These are phyloP conservation scores for Bothrops jararaca DNA, from an alignment of 2,113 vertebrate species.

Conservation along the genomic window DNA sequence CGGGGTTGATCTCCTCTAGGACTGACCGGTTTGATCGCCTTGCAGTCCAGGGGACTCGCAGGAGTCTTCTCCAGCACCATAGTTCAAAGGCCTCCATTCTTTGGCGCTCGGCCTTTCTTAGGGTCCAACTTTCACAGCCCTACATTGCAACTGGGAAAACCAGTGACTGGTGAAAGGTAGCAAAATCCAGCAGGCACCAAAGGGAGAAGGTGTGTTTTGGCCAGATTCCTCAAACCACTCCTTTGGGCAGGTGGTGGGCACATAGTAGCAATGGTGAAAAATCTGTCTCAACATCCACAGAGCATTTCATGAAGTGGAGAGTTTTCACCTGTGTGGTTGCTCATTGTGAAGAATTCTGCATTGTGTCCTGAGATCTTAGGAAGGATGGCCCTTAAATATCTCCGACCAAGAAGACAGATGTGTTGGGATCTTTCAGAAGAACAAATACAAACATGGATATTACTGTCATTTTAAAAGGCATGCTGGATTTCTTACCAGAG, in stretches of 20 bases:
- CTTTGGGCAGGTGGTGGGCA: background rate
- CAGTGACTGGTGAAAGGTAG: no score
- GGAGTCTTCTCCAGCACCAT: no score
- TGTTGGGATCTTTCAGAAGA: background rate
- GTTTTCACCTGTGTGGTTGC: background rate
- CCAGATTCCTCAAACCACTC: background rate
- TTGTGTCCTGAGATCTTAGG: background rate
- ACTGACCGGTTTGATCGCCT: no score
- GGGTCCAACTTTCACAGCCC: no score
- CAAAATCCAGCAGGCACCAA: background rate
- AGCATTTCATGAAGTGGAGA: background rate
- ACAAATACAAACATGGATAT: background rate
- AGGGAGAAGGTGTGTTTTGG: background rate
- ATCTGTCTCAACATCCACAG: background rate
- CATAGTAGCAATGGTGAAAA: background rate
- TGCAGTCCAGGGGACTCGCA: no score
- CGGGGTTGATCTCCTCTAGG: no score
- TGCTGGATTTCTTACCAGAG: background rate
- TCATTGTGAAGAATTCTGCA: background rate
- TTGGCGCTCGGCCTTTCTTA: no score
- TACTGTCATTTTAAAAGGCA: background rate
- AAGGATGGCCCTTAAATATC: background rate
- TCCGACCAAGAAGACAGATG: background rate
- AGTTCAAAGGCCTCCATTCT: no score
- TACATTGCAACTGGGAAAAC: no score